Percentiles rank a stretch among this genome's conserved stretches.
Evolutionary conservation across 2,888 invertebrate genomes (phyloP).

Genomic region (Tipula unca): DNA sequence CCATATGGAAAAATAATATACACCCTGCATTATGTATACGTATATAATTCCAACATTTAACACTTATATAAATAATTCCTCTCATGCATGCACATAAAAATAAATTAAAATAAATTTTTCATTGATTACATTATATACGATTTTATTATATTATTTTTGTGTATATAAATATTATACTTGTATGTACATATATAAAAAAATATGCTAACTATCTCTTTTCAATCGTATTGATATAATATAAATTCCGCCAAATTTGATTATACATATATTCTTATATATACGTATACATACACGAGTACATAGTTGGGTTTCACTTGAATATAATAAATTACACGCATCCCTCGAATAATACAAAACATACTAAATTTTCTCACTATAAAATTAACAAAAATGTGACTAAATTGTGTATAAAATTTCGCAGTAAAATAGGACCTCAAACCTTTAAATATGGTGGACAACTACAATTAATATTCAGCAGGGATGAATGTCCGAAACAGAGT

Average conservation of each 20-base stretch:
- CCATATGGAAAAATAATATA: background rate
- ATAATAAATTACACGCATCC: background rate
- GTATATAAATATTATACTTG: no score
- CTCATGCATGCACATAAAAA: background rate
- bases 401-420: no score
- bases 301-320: background rate
- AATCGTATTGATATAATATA: background rate
- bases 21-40: background rate
- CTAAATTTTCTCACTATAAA: no score
- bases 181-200: background rate
- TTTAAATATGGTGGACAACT: no score
- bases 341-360: background rate
- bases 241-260: background rate
- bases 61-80: background rate
- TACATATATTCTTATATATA: no score
- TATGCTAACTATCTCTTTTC: background rate
- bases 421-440: no score
- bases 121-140: background rate
- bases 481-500: no score
- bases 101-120: slow-evolving; percentile 8
- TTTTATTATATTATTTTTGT: background rate
- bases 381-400: no score
- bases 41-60: background rate
- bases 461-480: no score
- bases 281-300: background rate